Conservation (phyloP, 2,113 vertebrate genomes). For the Brachyistius frenatus region DNA sequence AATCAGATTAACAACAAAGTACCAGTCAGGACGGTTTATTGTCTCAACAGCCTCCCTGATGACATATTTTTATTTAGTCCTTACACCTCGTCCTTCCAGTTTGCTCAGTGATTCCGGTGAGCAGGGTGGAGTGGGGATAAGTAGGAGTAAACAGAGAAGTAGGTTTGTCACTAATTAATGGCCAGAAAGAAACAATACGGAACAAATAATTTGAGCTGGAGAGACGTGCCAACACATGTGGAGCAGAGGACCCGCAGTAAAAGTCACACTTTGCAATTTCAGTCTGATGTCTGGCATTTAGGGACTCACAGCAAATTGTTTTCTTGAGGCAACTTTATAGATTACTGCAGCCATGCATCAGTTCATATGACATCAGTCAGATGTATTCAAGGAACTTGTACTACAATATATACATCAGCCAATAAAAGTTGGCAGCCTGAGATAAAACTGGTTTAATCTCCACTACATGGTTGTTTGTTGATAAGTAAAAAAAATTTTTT, state of each 20-base stretch:
- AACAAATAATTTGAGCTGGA: not conserved
- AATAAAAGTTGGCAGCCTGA: not conserved
- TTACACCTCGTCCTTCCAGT: slow-evolving; percentile 45
- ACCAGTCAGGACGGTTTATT: slow-evolving; percentile 9
- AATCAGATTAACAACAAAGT: no score
- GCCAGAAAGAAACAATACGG: not conserved
- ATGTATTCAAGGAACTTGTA: not conserved
- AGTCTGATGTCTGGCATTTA: no score
- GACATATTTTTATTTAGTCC: slow-evolving; percentile 24
- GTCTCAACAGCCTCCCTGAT: slow-evolving; percentile 7
- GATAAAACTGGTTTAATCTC: not conserved
- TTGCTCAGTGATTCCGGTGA: slow-evolving; percentile 18
- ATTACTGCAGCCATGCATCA: not conserved
- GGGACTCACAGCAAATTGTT: no score
- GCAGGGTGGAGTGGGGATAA: slow-evolving; percentile 15
- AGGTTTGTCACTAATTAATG: not conserved
- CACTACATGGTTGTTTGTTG: not conserved
- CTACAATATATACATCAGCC: not conserved
- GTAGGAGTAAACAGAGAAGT: slow-evolving; percentile 16
- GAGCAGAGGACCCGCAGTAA: no score
- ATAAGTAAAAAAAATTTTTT: not conserved
- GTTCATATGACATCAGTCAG: slow-evolving; percentile 1
- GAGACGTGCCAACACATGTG: not conserved
- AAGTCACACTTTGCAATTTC: no score
- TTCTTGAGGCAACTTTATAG: not conserved